Evolutionary conservation across 2,797 vertebrate genomes (phyloP), one percentile per base, ranked within the genome.

Genomic region (Helicolenus hilgendorfi): DNA sequence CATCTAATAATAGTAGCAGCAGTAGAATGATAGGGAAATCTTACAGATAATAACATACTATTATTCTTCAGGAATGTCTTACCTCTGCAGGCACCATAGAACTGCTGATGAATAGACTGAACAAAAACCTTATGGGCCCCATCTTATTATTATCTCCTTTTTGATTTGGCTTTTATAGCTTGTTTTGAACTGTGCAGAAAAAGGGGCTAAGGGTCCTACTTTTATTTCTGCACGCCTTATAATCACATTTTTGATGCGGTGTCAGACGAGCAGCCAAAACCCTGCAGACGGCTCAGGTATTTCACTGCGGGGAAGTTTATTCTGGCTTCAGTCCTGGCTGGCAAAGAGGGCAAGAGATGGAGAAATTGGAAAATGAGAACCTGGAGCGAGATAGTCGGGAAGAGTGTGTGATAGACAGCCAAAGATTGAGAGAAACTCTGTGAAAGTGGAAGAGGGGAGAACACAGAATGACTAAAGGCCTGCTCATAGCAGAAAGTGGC

Each of bases 161-260:
- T 69, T 91, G 79, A 87, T 87, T 88, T 77, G 36, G 15, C 81
- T 74, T 77, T 86, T 73, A 75, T 14, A 58, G 74, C 79, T 68
- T 83, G 72, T 89, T 91, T 81, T 91, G 45, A 89, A 70, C 55
- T 60, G 24, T 73, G 72, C 27, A 49, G 65, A 74, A 71, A 79
- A 68, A 45, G 4, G 11, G n/a, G 14, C 58, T 36, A 56, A 67
- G 31, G 64, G 36, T 55, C 82, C 9, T 14, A 15, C 33, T 71
- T 83, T 76, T 63, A 27, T 55, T 26, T 62, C 70, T 71, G 35
- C 65, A 79, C 22, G 27, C 18, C 68, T 77, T 62, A 72, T 86
- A 87, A 90, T 88, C 64, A 85, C 76, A 85, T 91, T 87, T 85
- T 29, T 64, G 75, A 82, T 77, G 56, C 26, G 35, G 71, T 41